Percentiles rank a stretch among this genome's conserved stretches.
Evolutionary conservation across 2,113 vertebrate species (phyloP).

Genomic region (Cheilinus undulatus): DNA sequence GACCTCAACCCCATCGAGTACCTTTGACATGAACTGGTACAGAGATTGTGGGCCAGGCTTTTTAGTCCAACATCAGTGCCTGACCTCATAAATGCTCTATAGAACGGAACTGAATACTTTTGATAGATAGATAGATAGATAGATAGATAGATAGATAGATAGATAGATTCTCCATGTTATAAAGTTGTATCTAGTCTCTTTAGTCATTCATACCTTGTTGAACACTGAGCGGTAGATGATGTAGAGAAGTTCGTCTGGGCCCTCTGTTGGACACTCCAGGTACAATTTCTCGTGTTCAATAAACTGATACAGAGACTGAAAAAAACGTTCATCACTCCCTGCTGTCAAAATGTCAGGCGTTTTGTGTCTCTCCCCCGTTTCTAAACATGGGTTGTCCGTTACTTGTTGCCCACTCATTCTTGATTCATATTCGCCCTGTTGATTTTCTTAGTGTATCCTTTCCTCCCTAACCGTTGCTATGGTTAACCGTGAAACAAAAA

Average conservation of each 20-base stretch:
- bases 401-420: slow-evolving; percentile 23
- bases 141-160: neutral
- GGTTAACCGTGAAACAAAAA: slow-evolving; percentile 25
- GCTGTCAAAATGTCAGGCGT: slow-evolving; percentile 36
- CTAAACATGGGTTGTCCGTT: neutral
- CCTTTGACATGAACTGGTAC: no score
- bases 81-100: no score
- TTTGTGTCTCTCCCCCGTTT: slow-evolving; percentile 5
- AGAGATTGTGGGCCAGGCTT: no score
- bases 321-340: slow-evolving; percentile 71
- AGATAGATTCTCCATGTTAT: no score
- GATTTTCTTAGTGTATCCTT: no score
- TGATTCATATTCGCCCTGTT: neutral
- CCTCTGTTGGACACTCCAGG: slow-evolving; percentile 63
- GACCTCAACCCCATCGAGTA: no score
- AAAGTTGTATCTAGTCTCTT: no score
- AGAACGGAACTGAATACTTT: no score
- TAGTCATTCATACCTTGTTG: slow-evolving; percentile 80
- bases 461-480: no score
- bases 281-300: slow-evolving; percentile 74
- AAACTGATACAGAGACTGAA: slow-evolving; percentile 66
- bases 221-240: slow-evolving; percentile 78
- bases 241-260: slow-evolving; percentile 73
- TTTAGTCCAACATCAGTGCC: no score
- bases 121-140: no score